phyloP scores from a whole-genome alignment of 2,797 vertebrate genomes.

The Lacerta agilis region DNA sequence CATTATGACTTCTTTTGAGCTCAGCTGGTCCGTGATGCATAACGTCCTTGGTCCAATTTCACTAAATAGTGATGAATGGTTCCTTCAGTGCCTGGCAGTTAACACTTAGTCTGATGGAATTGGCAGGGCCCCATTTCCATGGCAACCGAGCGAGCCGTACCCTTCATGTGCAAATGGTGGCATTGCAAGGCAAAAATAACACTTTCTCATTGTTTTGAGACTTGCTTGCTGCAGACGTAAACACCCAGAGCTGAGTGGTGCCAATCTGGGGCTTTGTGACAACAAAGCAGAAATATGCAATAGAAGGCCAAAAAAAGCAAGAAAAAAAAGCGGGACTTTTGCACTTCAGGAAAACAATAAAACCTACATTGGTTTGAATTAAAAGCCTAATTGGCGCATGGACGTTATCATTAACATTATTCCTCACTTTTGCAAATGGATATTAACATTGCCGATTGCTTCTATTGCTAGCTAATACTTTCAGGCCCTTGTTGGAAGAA shows the following conservation, averaged over 20 bases:
- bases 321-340: neutral
- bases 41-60: slow-evolving; percentile 35
- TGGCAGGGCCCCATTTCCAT: slow-evolving; percentile 57
- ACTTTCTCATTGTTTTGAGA: slow-evolving; percentile 56
- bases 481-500: neutral
- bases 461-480: neutral
- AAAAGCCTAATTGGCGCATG: neutral
- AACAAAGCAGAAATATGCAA: slow-evolving; percentile 19
- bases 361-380: neutral
- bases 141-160: slow-evolving; percentile 59
- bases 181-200: slow-evolving; percentile 35
- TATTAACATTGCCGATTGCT: neutral
- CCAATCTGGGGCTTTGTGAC: neutral
- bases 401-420: neutral
- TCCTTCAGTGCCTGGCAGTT: slow-evolving; percentile 53
- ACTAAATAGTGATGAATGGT: slow-evolving; percentile 29
- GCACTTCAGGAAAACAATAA: neutral
- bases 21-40: neutral
- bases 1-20: neutral
- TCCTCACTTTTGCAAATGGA: neutral
- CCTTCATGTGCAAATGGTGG: slow-evolving; percentile 38
- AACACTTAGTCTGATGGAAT: slow-evolving; percentile 35
- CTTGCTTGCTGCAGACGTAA: slow-evolving; percentile 38
- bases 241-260: slow-evolving; percentile 18
- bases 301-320: neutral